phyloP scores from a whole-genome alignment of 2,888 invertebrate genomes.

The Coecobrya sp. region DNA sequence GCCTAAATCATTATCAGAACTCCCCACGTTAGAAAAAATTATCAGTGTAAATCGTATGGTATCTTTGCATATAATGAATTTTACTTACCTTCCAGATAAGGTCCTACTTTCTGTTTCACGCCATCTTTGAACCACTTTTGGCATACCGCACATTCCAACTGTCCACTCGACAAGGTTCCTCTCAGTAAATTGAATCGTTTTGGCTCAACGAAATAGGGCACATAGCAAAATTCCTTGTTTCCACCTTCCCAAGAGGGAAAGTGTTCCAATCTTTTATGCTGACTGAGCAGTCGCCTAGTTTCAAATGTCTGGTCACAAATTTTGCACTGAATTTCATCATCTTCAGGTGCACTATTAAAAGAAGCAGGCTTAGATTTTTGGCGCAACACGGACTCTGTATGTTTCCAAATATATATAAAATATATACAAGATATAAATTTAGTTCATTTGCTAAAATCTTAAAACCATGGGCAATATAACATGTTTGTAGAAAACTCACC shows the following conservation, averaged over 20 bases:
- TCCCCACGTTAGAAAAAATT: no score
- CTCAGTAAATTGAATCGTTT: conserved; percentile 13
- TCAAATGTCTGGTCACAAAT: conserved; percentile 33
- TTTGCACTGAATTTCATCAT: neutral
- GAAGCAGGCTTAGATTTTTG: neutral
- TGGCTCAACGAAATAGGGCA: conserved; percentile 55
- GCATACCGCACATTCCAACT: conserved; percentile 45
- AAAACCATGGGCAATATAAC: no score
- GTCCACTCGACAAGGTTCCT: neutral
- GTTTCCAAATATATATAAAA: no score
- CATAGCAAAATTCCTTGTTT: conserved; percentile 48
- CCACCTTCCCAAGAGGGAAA: conserved; percentile 29
- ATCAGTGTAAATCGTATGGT: no score
- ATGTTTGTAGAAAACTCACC: neutral
- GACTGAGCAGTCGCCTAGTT: conserved; percentile 26
- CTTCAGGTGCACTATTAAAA: neutral
- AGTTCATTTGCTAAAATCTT: no score
- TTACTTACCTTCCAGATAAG: conserved; percentile 56
- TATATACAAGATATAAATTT: no score
- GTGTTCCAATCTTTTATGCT: conserved; percentile 51
- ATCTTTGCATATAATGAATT: no score
- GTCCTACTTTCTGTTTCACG: neutral
- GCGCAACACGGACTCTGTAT: neutral
- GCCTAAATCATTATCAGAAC: no score
- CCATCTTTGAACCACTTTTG: conserved; percentile 44